Evolutionary conservation across 2,888 invertebrate genomes (phyloP).

Genomic region (Plebejus melissa): DNA sequence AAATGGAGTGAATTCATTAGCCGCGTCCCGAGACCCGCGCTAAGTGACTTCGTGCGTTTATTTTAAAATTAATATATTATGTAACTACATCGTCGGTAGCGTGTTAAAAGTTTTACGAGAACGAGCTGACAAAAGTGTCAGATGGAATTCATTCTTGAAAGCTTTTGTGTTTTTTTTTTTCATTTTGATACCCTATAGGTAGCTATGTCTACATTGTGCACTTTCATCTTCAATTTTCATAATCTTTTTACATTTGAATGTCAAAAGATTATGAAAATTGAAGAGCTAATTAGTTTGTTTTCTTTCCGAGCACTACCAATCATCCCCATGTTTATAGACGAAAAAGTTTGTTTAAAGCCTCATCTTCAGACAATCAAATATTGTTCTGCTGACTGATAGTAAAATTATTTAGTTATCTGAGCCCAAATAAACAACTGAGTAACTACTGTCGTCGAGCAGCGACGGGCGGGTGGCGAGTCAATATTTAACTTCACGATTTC

Average conservation of each 20-base stretch:
- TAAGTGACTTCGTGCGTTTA: slow-evolving; percentile 17
- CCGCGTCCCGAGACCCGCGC: not conserved
- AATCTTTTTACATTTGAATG: too few species aligned
- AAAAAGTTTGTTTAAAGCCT: not conserved
- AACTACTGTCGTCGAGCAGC: not conserved
- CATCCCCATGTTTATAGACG: not conserved
- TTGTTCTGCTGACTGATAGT: not conserved
- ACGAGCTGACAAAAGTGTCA: not conserved
- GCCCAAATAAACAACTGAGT: not conserved
- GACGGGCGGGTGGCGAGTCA: not conserved
- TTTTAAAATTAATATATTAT: slow-evolving; percentile 1
- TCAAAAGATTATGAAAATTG: too few species aligned
- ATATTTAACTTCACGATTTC: slow-evolving; percentile 18
- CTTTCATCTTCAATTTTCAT: too few species aligned
- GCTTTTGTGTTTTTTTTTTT: not conserved
- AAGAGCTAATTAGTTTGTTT: too few species aligned
- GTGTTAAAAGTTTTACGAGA: not conserved
- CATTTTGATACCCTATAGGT: not conserved
- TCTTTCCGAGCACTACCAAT: not conserved
- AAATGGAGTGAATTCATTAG: slow-evolving; percentile 27
- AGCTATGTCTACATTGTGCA: too few species aligned
- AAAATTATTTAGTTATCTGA: not conserved
- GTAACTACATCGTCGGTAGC: not conserved
- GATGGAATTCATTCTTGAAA: not conserved
- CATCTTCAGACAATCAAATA: not conserved